A percentile compares a stretch with the other conserved stretches of the same genome.
phyloP scores from a whole-genome alignment of 1,140 invertebrate genomes.

The Procambarus virginalis region DNA sequence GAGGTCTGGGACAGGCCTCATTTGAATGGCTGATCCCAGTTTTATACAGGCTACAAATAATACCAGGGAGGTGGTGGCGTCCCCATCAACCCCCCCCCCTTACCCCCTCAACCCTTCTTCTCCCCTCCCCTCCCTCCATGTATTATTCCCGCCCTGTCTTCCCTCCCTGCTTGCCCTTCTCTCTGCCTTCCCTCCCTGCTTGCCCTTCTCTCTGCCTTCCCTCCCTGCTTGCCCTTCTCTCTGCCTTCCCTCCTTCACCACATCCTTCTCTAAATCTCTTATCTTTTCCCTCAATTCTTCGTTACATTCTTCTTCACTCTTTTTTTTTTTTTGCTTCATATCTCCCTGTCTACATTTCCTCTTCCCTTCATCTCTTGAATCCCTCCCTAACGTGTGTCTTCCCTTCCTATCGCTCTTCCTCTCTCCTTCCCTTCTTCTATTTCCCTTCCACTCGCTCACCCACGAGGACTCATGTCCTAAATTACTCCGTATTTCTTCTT shows the following conservation, averaged over 20 bases:
- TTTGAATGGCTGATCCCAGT: conserved; percentile 56
- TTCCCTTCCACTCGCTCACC: not conserved
- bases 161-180: no score
- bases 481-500: no score
- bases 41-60: conserved; percentile 64
- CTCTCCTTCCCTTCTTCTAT: conserved; percentile 1
- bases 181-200: no score
- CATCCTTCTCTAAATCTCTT: no score
- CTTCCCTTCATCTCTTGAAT: not conserved
- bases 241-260: no score
- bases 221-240: no score
- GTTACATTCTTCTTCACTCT: no score
- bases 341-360: not conserved
- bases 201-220: no score
- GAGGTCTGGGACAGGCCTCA: conserved; percentile 33
- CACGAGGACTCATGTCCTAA: not conserved
- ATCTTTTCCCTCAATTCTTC: no score
- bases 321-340: not conserved
- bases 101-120: not conserved
- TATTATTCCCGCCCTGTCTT: no score
- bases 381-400: not conserved
- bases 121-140: not conserved
- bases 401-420: not conserved
- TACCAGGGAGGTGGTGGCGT: conserved; percentile 20
- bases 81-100: not conserved